Evolutionary conservation across 1,140 invertebrate species (phyloP), one percentile per base, ranked within the genome.

Genomic region (Magallana angulata): DNA sequence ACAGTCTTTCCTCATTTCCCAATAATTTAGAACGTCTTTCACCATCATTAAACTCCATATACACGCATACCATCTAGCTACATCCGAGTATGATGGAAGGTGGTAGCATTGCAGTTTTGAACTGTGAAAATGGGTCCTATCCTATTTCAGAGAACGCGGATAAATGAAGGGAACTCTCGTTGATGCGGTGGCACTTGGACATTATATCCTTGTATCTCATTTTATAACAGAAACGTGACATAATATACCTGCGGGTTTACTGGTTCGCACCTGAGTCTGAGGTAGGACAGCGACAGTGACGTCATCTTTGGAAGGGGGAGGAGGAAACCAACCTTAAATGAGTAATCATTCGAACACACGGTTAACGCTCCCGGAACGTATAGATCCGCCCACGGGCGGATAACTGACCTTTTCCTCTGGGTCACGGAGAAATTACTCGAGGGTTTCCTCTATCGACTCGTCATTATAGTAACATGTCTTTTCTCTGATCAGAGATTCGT

Each of bases 311-410:
- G 68, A 24, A 76, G 3, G 24, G 68, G 68, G 12, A 76, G 30
- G 68, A 24, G 57, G n/a, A 82, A 82, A 82, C 48, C 81, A 82
- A 58, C 57, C 18, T 82, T 82, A 82, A 57, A 8, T 11, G 36
- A 82, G 57, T 82, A 58, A 48, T 76, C 68, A 76, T 36, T 48
- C 68, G 68, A 76, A 76, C 68, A 76, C 68, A 36, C 68, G 68
- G 68, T 76, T 76, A 12, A 76, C 18, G 68, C 68, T 76, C 24
- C 68, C 68, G 24, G 68, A 76, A 76, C 24, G 8, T 9, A 30
- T 24, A 18, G n/a, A 76, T 76, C 68, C 68, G 68, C 36, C 68
- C 9, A 62, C 60, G 68, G 36, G 9, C 24, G 68, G 68, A 76
- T 11, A 76, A 12, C 68, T 76, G 12, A 76, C 24, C 24, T 30